phyloP scores from a whole-genome alignment of 2,888 invertebrate genomes.

The Ornithoptera alexandrae region DNA sequence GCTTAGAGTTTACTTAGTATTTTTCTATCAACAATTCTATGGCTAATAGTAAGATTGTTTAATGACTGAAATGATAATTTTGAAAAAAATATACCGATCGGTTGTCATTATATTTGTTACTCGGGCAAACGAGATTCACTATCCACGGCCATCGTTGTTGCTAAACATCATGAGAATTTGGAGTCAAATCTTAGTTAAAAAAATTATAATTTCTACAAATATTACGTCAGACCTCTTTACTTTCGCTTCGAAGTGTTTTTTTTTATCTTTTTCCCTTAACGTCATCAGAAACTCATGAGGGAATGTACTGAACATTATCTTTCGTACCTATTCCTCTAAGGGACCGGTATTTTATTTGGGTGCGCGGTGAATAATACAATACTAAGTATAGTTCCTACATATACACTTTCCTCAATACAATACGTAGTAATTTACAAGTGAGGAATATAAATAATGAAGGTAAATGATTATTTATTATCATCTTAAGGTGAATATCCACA shows the following conservation, averaged over 20 bases:
- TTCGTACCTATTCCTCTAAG: conserved; percentile 14
- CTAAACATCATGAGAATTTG: background rate
- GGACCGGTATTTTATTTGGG: conserved; percentile 7
- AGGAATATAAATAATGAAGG: background rate
- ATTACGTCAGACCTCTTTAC: background rate
- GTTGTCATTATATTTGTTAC: background rate
- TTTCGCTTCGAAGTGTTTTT: background rate
- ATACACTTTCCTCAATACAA: conserved; percentile 1
- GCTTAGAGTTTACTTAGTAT: background rate
- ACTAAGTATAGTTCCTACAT: background rate
- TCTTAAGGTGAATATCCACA: background rate
- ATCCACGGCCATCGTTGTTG: too few relatives aligned
- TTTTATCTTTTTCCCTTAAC: background rate
- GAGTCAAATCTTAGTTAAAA: background rate
- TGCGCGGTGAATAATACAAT: conserved; percentile 7
- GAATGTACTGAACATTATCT: conserved; percentile 13
- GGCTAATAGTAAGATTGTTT: background rate
- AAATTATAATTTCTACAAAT: background rate
- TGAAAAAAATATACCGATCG: too few relatives aligned
- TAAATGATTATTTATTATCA: background rate
- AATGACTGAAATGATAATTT: background rate
- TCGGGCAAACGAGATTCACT: too few relatives aligned
- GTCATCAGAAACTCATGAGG: background rate
- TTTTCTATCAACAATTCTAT: background rate
- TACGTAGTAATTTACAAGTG: background rate